Evolutionary conservation across 2,113 vertebrate genomes (phyloP), one percentile per base, ranked within the genome.

Genomic region (Gavialis gangeticus): DNA sequence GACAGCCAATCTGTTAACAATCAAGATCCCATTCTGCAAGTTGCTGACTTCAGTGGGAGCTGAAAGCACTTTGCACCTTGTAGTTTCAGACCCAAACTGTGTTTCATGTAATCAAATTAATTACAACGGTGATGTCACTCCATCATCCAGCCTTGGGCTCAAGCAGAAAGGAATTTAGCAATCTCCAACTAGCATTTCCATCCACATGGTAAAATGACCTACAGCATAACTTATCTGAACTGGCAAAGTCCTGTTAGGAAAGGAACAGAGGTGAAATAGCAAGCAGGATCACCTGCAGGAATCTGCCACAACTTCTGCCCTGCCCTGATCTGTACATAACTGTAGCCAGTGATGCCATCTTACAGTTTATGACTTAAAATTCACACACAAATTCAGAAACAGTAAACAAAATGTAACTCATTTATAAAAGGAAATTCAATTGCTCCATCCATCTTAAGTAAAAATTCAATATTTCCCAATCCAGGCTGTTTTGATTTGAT

Each of bases 401-500:
- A 83, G 88, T 95, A 95, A 97, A 97, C 86, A 97, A 91, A 97
- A 94, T 93, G 82, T 63, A 96, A 95, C 81, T 96, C 58, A 91
- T 97, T 97, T 97, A 85, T 96, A 96, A 98, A 97, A 95, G 87
- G 92, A 95, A 87, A 78, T 87, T 94, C 79, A 95, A 85, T 69
- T 34, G 11, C 73, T 82, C 77, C 84, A 95, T 96, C 91, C 85
- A 87, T 97, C 94, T 96, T 95, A 89, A 97, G 85, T 94, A 96
- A 96, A 97, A 97, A 97, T 92, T 92, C 94, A 96, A 16, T 97
- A 95, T 95, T 97, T 97, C 82, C 79, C 57, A 10, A 66, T 34
- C 15, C 12, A 18, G 80, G 67, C 62, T 18, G 8, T 91, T 91
- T 88, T 83, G 92, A 82, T 94, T 84, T 97, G 97, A 96, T 93